Percentiles rank a stretch among this genome's conserved stretches.
Evolutionary conservation across 2,888 invertebrate species (phyloP).

Genomic region (Leptopilina syphax): DNA sequence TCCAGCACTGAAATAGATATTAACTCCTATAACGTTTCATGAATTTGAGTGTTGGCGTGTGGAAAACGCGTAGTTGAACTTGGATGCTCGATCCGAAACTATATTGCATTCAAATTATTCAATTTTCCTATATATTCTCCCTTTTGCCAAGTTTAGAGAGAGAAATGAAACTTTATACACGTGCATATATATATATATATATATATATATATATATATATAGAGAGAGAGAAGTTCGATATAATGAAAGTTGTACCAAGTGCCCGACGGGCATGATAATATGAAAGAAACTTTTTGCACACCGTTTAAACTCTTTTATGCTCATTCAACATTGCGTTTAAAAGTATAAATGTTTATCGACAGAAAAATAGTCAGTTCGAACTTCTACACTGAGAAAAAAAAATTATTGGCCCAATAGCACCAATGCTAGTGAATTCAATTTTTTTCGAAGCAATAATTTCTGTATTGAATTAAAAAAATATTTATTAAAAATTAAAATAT

Average conservation of each 20-base stretch:
- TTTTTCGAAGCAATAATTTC: too few species aligned
- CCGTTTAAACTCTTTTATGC: too few species aligned
- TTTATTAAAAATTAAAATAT: too few species aligned
- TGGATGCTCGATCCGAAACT: background rate
- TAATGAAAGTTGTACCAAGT: constrained; percentile 8
- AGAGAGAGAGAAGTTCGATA: background rate
- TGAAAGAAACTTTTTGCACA: too few species aligned
- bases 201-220: too few species aligned
- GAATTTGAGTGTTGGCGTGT: constrained; percentile 19
- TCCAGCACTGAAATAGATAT: background rate
- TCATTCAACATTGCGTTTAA: too few species aligned
- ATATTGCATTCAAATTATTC: constrained; percentile 27
- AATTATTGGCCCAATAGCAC: too few species aligned
- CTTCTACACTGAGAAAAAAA: too few species aligned
- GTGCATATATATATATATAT: background rate
- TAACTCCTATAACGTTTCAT: constrained; percentile 14
- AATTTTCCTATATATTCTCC: background rate
- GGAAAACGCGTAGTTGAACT: background rate
- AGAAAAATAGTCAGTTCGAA: too few species aligned
- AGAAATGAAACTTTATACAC: background rate
- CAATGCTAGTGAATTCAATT: too few species aligned
- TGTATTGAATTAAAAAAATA: too few species aligned
- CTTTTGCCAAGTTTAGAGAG: background rate
- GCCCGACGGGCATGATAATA: background rate
- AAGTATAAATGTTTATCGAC: too few species aligned